phyloP scores from a whole-genome alignment of 2,797 vertebrate species.

The Catamblyrhynchus diadema region DNA sequence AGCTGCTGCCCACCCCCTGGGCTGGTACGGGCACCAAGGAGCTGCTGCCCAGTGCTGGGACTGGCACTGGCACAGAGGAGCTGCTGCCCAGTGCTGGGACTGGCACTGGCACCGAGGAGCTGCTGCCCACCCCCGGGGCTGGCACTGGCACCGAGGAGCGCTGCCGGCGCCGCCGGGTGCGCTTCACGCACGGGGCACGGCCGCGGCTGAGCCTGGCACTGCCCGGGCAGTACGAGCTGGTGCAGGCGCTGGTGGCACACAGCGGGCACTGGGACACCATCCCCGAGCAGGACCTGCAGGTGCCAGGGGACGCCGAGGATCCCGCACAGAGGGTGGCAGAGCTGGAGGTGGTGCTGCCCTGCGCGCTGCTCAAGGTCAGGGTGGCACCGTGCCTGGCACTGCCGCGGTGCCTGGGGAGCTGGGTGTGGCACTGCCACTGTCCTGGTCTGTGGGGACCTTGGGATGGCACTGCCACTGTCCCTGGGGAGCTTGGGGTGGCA shows the following conservation, averaged over 20 bases:
- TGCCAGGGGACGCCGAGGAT: constrained; percentile 86
- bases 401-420: rapidly evolving
- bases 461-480: neutral
- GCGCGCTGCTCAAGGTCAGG: neutral
- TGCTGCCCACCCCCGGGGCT: constrained; percentile 67
- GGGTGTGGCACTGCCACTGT: too few species aligned
- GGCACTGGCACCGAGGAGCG: constrained; percentile 37
- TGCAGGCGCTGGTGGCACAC: constrained; percentile 89
- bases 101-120: rapidly evolving
- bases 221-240: constrained; percentile 94
- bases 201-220: constrained; percentile 88
- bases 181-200: constrained; percentile 87
- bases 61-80: rapidly evolving
- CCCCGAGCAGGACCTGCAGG: constrained; percentile 90
- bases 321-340: constrained; percentile 88
- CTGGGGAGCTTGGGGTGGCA: too few species aligned
- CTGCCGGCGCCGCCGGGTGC: constrained; percentile 89
- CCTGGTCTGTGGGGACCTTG: rapidly evolving
- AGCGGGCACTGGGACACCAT: constrained; percentile 93
- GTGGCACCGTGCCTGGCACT: neutral
- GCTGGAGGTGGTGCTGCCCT: constrained; percentile 93
- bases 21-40: rapidly evolving
- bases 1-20: constrained; percentile 66
- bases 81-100: rapidly evolving
- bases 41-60: too few species aligned